Conservation (phyloP, 2,113 vertebrate genomes). For the Diadophis punctatus region DNA sequence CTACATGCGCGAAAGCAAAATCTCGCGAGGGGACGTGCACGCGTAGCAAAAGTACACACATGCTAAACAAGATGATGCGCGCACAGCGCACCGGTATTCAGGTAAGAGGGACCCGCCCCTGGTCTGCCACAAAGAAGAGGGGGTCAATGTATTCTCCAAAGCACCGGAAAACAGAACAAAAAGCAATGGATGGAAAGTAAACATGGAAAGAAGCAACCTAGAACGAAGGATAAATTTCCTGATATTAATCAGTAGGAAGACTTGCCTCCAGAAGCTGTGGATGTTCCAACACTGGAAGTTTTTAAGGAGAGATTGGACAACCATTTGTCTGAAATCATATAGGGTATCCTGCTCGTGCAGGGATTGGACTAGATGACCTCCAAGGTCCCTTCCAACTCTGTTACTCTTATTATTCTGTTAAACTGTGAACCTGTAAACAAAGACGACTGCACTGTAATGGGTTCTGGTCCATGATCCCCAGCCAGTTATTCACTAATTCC, state of each 20-base stretch:
- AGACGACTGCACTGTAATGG: background rate
- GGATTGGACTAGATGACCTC: background rate
- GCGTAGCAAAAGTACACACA: no score
- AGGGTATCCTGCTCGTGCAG: background rate
- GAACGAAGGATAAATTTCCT: background rate
- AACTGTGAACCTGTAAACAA: background rate
- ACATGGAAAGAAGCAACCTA: background rate
- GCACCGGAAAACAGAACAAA: background rate
- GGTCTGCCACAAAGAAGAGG: background rate
- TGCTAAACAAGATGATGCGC: no score
- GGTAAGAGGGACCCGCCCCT: no score
- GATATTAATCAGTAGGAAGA: background rate
- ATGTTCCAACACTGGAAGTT: background rate
- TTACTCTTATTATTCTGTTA: background rate
- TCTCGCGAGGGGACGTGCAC: no score
- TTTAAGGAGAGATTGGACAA: background rate
- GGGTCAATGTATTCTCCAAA: background rate
- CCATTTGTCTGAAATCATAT: background rate
- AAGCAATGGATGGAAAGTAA: background rate
- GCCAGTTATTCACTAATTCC: background rate
- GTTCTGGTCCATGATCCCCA: background rate
- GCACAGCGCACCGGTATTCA: no score
- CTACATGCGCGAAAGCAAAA: no score
- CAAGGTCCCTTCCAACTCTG: background rate
- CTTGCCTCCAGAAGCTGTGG: background rate